Evolutionary conservation across 1,140 invertebrate species (phyloP), one percentile per base, ranked within the genome.

Genomic region (Halesus radiatus): DNA sequence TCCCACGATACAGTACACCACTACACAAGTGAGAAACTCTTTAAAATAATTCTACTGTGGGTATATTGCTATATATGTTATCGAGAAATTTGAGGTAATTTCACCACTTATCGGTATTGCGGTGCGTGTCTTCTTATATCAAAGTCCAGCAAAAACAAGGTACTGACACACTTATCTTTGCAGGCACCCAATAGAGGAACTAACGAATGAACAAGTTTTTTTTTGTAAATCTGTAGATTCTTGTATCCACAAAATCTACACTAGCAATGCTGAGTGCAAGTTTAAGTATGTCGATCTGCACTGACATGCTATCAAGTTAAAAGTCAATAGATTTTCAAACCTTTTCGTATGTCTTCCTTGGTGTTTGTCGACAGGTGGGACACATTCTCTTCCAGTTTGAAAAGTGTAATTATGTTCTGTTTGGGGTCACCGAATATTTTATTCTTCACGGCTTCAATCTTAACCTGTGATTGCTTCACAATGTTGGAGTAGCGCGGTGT

Each of bases 401-500:
- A 22, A 7, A 66, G 62, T 7, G 32, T 16, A 16, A 16, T 15
- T 0, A 0, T 7, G 29, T 66, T 66, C 29, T 66, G 22, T 10
- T 66, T 22, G 8, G 1, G 7, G 20, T 66, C 26, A 22, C 76
- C 76, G 18, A 77, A 77, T 16, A 64, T 15, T 77, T 66, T 77
- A 15, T 52, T 64, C 29, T 77, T 77, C 18, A 66, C 76, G 2
- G n/a, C 18, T 52, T 64, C 37, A 3, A 77, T 53, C 10, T 52
- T 16, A 16, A 26, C 26, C 13, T 23, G 37, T 10, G 62, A n/a
- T 32, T 66, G 56, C 60, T 64, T 77, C 13, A 77, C 62, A 23
- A 52, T n/a, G 16, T 73, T 26, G 1, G 37, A 79, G 53, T 82
- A 82, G 18, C 81, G 72, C 13, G 73, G 64, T 16, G 81, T 79